Evolutionary conservation across 2,888 invertebrate species (phyloP).

Genomic region (Pomacea canaliculata): DNA sequence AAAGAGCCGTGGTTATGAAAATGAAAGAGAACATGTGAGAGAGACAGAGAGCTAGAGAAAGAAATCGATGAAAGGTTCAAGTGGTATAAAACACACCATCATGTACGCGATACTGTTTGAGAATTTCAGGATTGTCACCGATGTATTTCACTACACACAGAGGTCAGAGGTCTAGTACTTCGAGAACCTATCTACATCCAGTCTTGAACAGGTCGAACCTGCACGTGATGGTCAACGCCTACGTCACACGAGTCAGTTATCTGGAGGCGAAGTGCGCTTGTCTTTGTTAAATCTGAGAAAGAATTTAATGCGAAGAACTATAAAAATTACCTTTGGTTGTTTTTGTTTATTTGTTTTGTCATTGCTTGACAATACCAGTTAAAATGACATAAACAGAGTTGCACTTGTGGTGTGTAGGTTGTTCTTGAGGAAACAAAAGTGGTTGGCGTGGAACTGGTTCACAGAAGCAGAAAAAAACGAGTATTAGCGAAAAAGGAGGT

Average conservation of each 20-base stretch:
- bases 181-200: slow-evolving; percentile 58
- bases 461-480: slow-evolving; percentile 33
- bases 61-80: no score
- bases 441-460: slow-evolving; percentile 48
- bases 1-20: no score
- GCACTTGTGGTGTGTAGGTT: slow-evolving; percentile 16
- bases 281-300: no score
- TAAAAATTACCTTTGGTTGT: no score
- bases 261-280: neutral
- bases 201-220: slow-evolving; percentile 50
- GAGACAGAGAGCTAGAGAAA: no score
- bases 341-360: no score
- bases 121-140: slow-evolving; percentile 36
- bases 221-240: slow-evolving; percentile 43
- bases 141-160: slow-evolving; percentile 47
- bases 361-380: neutral
- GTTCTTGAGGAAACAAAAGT: slow-evolving; percentile 48
- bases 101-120: neutral
- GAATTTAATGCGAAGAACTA: no score
- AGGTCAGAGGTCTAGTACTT: slow-evolving; percentile 59
- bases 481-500: slow-evolving; percentile 49
- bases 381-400: neutral
- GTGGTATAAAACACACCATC: no score
- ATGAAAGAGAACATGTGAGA: no score
- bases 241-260: slow-evolving; percentile 36